Base-by-base conservation (phyloP, 2,888 invertebrate genomes). In the Pristionchus arcanus region DNA sequence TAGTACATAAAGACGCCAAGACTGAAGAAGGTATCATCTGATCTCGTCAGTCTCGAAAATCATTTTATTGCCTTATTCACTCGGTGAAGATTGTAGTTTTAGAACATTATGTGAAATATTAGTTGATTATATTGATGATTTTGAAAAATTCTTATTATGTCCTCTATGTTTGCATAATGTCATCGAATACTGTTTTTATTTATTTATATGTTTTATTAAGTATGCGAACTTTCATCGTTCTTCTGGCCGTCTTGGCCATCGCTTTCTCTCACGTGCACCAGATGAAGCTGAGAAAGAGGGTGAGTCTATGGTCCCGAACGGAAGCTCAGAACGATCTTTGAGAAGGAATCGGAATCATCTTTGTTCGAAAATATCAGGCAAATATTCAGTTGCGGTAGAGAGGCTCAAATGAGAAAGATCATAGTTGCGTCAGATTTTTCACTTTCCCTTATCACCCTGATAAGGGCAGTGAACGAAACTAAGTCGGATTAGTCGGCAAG, bases 251-350 rank as follows among this genome's bases (percentile, higher is more conserved):
- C 9, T 49, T 81, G 3, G 81, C 49, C 21, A 25, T 81, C 81
- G 42, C 34, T 21, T 11, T 74, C n/a, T 42, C 81, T 5, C 42
- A 81, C 21, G 74, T 74, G 37, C 37, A 37, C 21, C 74, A 37
- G 74, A 74, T 74, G 74, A 74, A 42, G 25, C 74, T 81, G 16
- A 42, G 81, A 34, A 81, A 81, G 81, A 81, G n/a, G 49, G 81
- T 49, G 11, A 81, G 81, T 42, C 5, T 42, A 5, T 42, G 5
- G 42, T 42, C 42, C 42, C 9, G 3, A 5, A 42, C 42, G 5
- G 42, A 42, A n/a, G n/a, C n/a, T n/a, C n/a, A n/a, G n/a, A n/a
- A n/a, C n/a, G n/a, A n/a, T n/a, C n/a, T n/a, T n/a, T n/a, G n/a
- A n/a, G n/a, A n/a, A n/a, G n/a, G n/a, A n/a, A n/a, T n/a, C n/a